These are phyloP conservation scores for Raja brachyura DNA, from an alignment of 2,113 vertebrate species.

Conservation along the genomic window DNA sequence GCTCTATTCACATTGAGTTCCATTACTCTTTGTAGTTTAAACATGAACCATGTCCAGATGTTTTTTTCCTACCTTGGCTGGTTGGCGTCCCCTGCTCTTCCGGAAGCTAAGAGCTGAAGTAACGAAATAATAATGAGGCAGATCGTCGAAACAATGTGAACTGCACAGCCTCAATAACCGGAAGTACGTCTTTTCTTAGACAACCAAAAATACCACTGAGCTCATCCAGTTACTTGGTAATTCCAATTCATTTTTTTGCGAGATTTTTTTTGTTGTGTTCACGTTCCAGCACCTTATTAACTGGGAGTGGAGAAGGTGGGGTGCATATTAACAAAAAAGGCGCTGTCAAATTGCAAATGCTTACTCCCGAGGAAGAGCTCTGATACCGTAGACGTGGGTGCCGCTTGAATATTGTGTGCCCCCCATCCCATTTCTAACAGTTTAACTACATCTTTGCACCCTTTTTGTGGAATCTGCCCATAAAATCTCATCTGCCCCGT, in stretches of 20 bases:
- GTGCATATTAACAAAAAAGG: not conserved
- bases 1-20: not conserved
- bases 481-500: not conserved
- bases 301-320: not conserved
- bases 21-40: not conserved
- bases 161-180: slow-evolving; percentile 23
- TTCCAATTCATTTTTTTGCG: slow-evolving; percentile 12
- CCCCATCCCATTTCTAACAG: not conserved
- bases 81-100: slow-evolving; percentile 9
- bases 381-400: not conserved
- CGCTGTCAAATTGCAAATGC: not conserved
- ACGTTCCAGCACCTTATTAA: not conserved
- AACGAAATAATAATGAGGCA: slow-evolving; percentile 30
- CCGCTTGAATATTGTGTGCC: not conserved
- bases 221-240: slow-evolving; percentile 33
- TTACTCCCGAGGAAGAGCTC: not conserved
- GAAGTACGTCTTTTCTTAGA: slow-evolving; percentile 31
- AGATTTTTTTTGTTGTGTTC: not conserved
- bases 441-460: not conserved
- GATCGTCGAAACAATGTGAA: slow-evolving; percentile 35
- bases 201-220: slow-evolving; percentile 38
- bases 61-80: slow-evolving; percentile 5
- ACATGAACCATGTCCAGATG: slow-evolving; percentile 2
- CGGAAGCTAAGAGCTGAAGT: slow-evolving; percentile 29
- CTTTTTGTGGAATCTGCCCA: slow-evolving; percentile 11